Percentiles rank a stretch among this genome's conserved stretches.
These are phyloP conservation scores for Cryptoblepharus egeriae DNA, from an alignment of 2,797 vertebrate species.

Conservation along the genomic window DNA sequence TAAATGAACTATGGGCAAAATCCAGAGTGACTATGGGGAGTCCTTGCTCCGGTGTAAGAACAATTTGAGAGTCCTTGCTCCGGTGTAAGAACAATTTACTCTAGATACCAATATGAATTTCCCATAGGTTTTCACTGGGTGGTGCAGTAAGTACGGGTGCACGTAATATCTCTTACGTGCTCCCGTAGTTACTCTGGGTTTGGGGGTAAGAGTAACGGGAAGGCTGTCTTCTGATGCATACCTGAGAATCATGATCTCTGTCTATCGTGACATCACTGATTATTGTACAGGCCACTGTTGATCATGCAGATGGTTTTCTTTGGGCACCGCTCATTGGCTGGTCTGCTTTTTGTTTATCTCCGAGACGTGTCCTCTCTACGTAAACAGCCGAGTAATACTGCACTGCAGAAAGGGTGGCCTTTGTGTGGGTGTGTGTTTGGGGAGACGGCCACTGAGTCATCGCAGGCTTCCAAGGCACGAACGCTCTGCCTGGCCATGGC, in stretches of 20 bases:
- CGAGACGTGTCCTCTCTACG: background rate
- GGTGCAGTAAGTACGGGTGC: too few relatives aligned
- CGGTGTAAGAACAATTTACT: too few relatives aligned
- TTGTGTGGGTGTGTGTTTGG: slow-evolving; percentile 1
- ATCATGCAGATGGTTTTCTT: slow-evolving; percentile 1
- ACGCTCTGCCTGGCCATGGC: slow-evolving; percentile 29
- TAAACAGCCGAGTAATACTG: background rate
- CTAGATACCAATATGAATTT: too few relatives aligned
- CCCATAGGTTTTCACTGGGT: too few relatives aligned
- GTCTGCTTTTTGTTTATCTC: background rate
- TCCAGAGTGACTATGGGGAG: too few relatives aligned
- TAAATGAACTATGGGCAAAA: too few relatives aligned
- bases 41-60: too few relatives aligned
- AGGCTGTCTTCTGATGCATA: too few relatives aligned
- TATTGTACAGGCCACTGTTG: background rate
- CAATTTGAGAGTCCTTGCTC: too few relatives aligned
- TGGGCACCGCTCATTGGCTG: accelerated
- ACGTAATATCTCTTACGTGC: too few relatives aligned
- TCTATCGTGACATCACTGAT: slow-evolving; percentile 19
- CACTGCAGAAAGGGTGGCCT: slow-evolving; percentile 36
- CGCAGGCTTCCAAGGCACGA: slow-evolving; percentile 31
- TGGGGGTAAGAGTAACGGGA: too few relatives aligned
- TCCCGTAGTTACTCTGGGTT: too few relatives aligned
- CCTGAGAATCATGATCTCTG: background rate
- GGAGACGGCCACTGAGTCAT: slow-evolving; percentile 48